Percentiles rank a stretch among this genome's conserved stretches.
Conservation (phyloP, 2,113 vertebrate genomes). For the Bufo gargarizans region DNA sequence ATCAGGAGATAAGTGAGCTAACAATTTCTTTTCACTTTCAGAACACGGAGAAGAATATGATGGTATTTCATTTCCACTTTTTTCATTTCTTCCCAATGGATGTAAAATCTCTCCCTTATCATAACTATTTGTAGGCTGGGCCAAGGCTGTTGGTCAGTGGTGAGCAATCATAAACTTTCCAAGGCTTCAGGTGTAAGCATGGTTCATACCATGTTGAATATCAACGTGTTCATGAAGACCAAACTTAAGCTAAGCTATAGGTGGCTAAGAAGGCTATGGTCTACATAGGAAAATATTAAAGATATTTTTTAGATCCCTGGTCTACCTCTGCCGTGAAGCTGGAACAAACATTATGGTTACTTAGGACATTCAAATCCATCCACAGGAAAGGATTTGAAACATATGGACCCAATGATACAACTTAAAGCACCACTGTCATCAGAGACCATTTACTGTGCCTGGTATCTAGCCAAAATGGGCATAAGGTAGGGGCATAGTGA, state of each 20-base stretch:
- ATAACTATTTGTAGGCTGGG: constrained; percentile 17
- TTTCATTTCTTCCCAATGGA: constrained; percentile 2
- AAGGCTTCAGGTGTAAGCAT: not conserved
- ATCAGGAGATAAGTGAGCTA: constrained; percentile 3
- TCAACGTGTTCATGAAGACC: not conserved
- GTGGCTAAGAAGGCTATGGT: not conserved
- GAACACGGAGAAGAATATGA: constrained; percentile 55
- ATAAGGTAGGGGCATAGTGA: not conserved
- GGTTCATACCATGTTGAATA: not conserved
- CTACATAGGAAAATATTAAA: not conserved
- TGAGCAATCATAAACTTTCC: not conserved
- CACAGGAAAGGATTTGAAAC: not conserved
- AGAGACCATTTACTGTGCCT: not conserved
- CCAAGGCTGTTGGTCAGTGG: constrained; percentile 19
- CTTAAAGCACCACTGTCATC: not conserved
- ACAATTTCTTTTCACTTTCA: constrained; percentile 51
- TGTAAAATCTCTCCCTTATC: not conserved
- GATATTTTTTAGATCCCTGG: too few species aligned
- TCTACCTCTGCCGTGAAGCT: not conserved
- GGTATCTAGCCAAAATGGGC: not conserved
- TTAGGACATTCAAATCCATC: not conserved
- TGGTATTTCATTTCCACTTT: constrained; percentile 48
- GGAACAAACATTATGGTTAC: not conserved
- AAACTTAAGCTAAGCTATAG: not conserved
- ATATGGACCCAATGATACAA: not conserved